Evolutionary conservation across 2,113 vertebrate species (phyloP).

Genomic region (Oenanthe oenanthe): DNA sequence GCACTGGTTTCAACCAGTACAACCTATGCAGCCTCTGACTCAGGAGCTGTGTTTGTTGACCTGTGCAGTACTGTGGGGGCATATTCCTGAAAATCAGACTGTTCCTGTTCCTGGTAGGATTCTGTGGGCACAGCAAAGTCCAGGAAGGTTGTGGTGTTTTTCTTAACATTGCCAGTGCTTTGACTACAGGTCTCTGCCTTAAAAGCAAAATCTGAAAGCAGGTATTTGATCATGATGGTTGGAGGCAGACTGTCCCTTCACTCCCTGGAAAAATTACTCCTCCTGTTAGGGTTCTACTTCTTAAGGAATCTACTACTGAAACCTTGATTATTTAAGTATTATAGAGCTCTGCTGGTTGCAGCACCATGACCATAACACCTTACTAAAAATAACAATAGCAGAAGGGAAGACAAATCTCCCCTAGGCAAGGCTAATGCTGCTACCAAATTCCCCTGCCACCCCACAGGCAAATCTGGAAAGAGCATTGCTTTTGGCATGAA

Average conservation of each 20-base stretch:
- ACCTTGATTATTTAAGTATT: not conserved
- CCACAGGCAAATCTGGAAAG: not conserved
- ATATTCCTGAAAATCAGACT: not conserved
- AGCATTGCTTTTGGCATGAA: not conserved
- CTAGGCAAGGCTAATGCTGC: not conserved
- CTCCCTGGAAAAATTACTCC: not conserved
- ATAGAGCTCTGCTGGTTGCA: not conserved
- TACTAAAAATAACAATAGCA: not conserved
- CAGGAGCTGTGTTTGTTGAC: not conserved
- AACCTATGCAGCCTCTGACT: not conserved
- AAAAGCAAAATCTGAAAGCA: not conserved
- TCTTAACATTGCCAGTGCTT: not conserved
- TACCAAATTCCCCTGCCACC: not conserved
- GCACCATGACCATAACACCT: not conserved
- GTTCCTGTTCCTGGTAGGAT: not conserved
- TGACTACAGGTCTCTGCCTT: not conserved
- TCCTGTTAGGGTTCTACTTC: not conserved
- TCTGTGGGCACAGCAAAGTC: not conserved
- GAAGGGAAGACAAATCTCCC: not conserved
- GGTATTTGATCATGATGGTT: not conserved
- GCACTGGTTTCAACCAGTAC: not conserved
- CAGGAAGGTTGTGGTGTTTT: not conserved
- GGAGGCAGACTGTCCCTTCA: not conserved
- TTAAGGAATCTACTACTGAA: not conserved
- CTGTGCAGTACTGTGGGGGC: accelerated